Base-by-base conservation (phyloP, 2,113 vertebrate species). In the Microcebus murinus region DNA sequence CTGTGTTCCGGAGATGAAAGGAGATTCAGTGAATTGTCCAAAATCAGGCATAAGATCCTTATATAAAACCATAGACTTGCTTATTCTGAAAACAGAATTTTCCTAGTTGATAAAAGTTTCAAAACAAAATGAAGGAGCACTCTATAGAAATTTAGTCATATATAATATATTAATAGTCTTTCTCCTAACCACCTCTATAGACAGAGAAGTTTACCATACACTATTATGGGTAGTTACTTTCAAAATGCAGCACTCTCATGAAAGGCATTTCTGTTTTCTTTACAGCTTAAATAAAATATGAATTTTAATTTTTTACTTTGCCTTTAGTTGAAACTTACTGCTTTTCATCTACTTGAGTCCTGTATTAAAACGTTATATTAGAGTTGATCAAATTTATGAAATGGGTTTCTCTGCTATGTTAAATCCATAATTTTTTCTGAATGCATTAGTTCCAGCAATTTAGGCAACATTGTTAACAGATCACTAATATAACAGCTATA, bases 221-320 rank as follows among this genome's bases (percentile, higher is more conserved):
- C 17, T 77, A 13, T 61, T 31, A 20, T 36, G 12, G 14, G n/a
- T 25, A 95, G 25, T 67, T 95, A 23, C 52, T 95, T 96, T 92
- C 65, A 89, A 82, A 91, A 76, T 25, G 45, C 29, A 63, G 65
- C 34, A 42, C 85, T 86, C 61, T 77, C n/a, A 42, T 8, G 17
- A 77, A 79, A 92, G 65, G 27, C 15, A 68, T 83, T 90, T 81
- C 59, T 93, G 92, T 7, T 82, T 94, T 96, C 65, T 63, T 50
- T 82, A 52, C 57, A 91, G 25, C 45, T 88, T 85, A 82, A 82
- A 63, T 85, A 67, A 97, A 97, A 93, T 85, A 59, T 11, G 79
- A 67, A 79, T 29, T 74, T 86, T 45, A 52, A 42, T 70, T 67
- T 89, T 89, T 85, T 90, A 81, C 36, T 92, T 85, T 93, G 34